Base-by-base conservation (phyloP, 2,113 vertebrate genomes). In the Pithys albifrons region DNA sequence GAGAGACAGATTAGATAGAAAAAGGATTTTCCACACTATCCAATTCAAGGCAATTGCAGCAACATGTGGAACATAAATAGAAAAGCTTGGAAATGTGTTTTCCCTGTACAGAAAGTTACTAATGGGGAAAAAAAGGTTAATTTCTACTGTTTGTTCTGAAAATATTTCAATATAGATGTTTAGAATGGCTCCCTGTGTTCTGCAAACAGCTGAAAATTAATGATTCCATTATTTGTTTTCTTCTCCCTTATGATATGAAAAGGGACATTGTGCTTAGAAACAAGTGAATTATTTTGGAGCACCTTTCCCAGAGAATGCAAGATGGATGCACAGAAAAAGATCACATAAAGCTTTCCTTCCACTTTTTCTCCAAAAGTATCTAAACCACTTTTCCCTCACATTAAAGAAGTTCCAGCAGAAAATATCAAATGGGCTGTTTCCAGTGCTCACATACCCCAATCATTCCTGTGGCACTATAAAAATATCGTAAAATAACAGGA, bases 241-340 rank as follows among this genome's bases (percentile, higher is more conserved):
- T 73, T 97, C 91, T 91, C 58, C 59, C 74, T 97, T 98, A 98
- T 98, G 86, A 86, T 91, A 89, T 2, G 1, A 67, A 79, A 92
- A 89, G 55, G 97, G 97, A 97, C 98, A 98, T 96, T 98, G 97
- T 75, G 72, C 46, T 95, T 97, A 96, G 98, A 97, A 98, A 98
- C 97, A 98, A 98, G 97, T 95, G 87, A 95, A 94, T 94, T 95
- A 96, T 89, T 94, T 61, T 57, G 84, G 67, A 87, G 61, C 17
- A 41, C 29, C 72, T 41, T 46, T 89, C 43, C 48, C 54, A 64
- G 57, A 94, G 70, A 43, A 76, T 19, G 61, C 67, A 95, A 94
- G 88, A 94, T 41, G 79, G 77, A 79, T 5, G 1, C 57, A 27
- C 19, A 89, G 41, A 65, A 72, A 70, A 72, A 72, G 48, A 84